Evolutionary conservation across 2,888 invertebrate species (phyloP).

Genomic region (Thereva unica): DNA sequence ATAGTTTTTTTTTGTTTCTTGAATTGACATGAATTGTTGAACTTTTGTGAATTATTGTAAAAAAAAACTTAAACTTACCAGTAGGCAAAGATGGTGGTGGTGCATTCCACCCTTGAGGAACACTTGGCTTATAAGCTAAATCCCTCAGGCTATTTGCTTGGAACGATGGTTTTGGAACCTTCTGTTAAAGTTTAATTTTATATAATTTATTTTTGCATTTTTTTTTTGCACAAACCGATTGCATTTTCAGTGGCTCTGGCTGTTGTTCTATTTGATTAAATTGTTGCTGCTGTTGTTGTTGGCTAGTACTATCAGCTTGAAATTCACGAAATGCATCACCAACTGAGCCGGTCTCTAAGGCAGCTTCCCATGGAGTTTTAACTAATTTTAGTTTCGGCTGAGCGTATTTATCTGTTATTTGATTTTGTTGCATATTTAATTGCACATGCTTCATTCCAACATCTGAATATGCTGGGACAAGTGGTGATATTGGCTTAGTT

Average conservation of each 20-base stretch:
- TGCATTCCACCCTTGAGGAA: conserved; percentile 58
- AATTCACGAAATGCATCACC: conserved; percentile 68
- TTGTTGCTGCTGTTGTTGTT: not conserved
- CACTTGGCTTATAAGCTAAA: conserved; percentile 56
- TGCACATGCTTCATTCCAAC: conserved; percentile 64
- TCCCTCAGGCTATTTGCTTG: conserved; percentile 50
- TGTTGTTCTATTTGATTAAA: not conserved
- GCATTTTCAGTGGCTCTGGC: conserved; percentile 17
- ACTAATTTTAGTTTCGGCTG: conserved; percentile 64
- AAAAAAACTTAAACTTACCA: conserved; percentile 47
- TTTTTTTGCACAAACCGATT: conserved; percentile 21
- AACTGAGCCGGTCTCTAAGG: conserved; percentile 71
- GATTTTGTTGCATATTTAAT: conserved; percentile 65
- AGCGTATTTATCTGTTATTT: conserved; percentile 66
- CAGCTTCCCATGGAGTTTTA: conserved; percentile 73
- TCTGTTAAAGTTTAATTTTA: conserved; percentile 21
- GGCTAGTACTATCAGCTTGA: not conserved
- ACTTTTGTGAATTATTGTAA: not conserved
- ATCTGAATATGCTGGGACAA: conserved; percentile 62
- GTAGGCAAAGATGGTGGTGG: conserved; percentile 54
- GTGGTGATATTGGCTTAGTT: conserved; percentile 50
- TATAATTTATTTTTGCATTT: not conserved
- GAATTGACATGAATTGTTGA: not conserved
- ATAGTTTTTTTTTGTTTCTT: not conserved
- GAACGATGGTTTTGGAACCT: conserved; percentile 26